These are phyloP conservation scores for Reticulitermes lucifugus DNA, from an alignment of 2,888 invertebrate genomes.

Conservation along the genomic window DNA sequence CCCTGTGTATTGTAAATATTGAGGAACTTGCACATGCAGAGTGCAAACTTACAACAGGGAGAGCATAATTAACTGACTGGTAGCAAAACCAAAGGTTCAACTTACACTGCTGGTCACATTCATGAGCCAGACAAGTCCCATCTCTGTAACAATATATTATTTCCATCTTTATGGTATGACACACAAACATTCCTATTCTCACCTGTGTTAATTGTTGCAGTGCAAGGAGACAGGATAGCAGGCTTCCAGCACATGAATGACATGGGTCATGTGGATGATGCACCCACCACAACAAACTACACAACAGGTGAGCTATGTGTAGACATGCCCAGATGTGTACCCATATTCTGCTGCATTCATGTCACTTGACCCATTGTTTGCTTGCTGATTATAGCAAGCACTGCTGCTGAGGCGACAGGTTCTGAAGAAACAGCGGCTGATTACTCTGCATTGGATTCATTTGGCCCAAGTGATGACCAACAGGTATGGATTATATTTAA, in stretches of 20 bases:
- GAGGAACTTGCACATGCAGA: no score
- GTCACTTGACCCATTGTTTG: background rate
- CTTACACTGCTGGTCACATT: no score
- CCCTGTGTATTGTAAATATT: no score
- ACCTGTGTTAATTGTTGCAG: background rate
- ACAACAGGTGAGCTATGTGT: conserved; percentile 48
- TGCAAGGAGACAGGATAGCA: background rate
- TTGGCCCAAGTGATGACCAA: conserved; percentile 48
- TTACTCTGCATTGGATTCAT: conserved; percentile 54
- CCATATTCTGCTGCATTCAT: background rate
- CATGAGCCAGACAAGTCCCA: no score
- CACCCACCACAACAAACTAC: conserved; percentile 48
- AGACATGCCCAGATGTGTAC: background rate
- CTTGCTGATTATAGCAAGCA: conserved; percentile 46
- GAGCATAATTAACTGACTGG: no score
- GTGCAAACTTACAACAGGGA: no score
- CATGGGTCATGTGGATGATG: conserved; percentile 41
- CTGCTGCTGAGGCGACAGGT: conserved; percentile 52
- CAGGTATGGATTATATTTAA: conserved; percentile 34
- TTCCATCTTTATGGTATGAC: no score
- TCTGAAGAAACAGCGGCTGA: conserved; percentile 56
- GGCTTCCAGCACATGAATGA: conserved; percentile 25
- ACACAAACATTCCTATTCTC: no score
- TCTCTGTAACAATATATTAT: no score
- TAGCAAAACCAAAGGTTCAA: no score